These are phyloP conservation scores for Radopholus similis DNA, from an alignment of 1,140 invertebrate species.

Conservation along the genomic window DNA sequence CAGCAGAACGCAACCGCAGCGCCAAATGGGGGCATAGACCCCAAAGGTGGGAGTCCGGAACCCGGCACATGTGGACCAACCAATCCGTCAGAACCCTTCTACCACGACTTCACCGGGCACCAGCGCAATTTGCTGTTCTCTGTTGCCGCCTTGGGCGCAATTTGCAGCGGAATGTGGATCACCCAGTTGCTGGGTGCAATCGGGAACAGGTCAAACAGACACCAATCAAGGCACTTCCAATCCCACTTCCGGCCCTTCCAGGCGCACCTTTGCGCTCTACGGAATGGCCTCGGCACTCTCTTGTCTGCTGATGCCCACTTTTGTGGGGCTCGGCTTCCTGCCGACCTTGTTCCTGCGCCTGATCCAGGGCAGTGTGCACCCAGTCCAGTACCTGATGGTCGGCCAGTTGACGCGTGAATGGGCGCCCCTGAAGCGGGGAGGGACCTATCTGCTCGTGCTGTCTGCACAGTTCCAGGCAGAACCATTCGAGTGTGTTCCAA, in stretches of 20 bases:
- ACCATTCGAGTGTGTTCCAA: neutral
- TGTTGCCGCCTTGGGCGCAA: neutral
- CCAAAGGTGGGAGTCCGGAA: no score
- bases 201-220: neutral
- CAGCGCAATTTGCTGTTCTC: neutral
- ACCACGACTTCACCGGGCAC: neutral
- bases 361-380: neutral
- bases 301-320: neutral
- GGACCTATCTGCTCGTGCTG: neutral
- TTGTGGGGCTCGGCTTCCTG: neutral
- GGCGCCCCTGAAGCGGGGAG: neutral
- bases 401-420: neutral
- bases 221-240: neutral
- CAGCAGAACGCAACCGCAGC: no score
- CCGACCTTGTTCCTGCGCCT: neutral
- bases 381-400: neutral
- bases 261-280: neutral
- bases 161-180: neutral
- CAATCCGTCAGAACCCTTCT: no score
- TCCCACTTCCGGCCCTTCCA: neutral
- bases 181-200: neutral
- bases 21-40: no score
- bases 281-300: neutral
- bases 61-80: no score
- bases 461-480: neutral